Conservation (phyloP, 2,888 invertebrate species). For the Eristalis pertinax region DNA sequence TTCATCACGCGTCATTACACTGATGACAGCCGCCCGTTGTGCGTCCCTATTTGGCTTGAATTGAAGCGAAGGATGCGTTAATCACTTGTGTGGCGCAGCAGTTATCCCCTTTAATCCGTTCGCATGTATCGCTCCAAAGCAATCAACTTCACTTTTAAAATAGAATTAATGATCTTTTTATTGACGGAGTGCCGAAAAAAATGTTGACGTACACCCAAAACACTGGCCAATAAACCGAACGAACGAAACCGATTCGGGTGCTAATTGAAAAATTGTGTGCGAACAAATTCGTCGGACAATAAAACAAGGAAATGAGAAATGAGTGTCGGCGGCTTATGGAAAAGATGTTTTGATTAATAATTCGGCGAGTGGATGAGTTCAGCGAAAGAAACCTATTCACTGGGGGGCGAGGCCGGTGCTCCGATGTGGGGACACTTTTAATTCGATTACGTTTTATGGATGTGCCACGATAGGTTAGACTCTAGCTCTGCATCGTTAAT, state of each 20-base stretch:
- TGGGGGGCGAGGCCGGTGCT: neutral
- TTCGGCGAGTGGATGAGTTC: conserved; percentile 2
- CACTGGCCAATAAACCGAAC: neutral
- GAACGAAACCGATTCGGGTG: conserved; percentile 6
- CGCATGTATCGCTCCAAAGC: neutral
- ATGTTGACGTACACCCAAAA: neutral
- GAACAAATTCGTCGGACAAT: neutral
- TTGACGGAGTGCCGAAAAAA: conserved; percentile 22
- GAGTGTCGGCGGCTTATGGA: neutral
- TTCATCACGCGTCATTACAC: neutral
- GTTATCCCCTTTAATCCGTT: neutral
- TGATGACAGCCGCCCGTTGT: neutral
- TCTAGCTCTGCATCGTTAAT: neutral
- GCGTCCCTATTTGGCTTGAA: neutral
- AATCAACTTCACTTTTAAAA: conserved; percentile 4
- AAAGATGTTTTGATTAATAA: conserved; percentile 12
- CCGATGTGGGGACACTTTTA: neutral
- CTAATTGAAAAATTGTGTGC: conserved; percentile 36
- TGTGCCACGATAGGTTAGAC: neutral
- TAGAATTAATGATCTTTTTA: conserved; percentile 46
- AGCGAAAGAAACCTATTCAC: neutral
- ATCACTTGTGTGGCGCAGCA: neutral
- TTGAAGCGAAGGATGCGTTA: neutral
- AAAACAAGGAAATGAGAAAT: neutral
- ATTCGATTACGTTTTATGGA: conserved; percentile 13